A percentile compares a stretch with the other conserved stretches of the same genome.
Conservation (phyloP, 1,140 invertebrate genomes). For the Magallana gigas region DNA sequence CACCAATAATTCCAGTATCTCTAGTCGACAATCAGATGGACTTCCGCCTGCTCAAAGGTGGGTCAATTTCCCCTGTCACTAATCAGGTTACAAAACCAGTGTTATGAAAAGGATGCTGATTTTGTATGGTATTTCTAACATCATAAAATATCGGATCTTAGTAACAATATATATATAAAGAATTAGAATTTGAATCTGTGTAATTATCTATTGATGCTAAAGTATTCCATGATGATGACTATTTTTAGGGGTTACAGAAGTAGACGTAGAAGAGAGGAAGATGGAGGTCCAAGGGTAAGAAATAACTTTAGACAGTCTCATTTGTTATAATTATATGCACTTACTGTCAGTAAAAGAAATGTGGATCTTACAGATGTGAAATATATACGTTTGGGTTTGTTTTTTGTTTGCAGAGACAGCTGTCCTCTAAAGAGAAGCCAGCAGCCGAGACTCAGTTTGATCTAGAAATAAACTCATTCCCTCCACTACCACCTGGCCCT, state of each 20-base stretch:
- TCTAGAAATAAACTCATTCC: constrained; percentile 88
- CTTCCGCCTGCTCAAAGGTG: constrained; percentile 41
- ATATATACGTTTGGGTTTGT: too few relatives aligned
- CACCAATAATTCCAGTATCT: constrained; percentile 40
- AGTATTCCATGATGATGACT: neutral
- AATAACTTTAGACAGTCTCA: too few relatives aligned
- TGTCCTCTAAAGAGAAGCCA: constrained; percentile 40
- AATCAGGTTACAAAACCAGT: too few relatives aligned
- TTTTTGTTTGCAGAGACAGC: neutral
- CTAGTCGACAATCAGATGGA: constrained; percentile 43
- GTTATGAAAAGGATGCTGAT: too few relatives aligned
- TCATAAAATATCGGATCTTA: too few relatives aligned
- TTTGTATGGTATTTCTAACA: too few relatives aligned
- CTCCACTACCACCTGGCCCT: constrained; percentile 86
- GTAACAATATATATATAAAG: too few relatives aligned
- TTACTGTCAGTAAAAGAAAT: too few relatives aligned
- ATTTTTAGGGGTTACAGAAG: constrained; percentile 64
- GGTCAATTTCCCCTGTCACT: neutral
- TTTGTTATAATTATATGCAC: too few relatives aligned
- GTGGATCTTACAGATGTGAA: too few relatives aligned
- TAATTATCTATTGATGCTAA: too few relatives aligned
- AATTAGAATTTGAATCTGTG: too few relatives aligned
- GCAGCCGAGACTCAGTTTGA: constrained; percentile 84
- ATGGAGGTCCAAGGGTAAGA: constrained; percentile 59
- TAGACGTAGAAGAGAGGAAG: constrained; percentile 68